Base-by-base conservation (phyloP, 1,140 invertebrate species). In the Whitmania pigra region DNA sequence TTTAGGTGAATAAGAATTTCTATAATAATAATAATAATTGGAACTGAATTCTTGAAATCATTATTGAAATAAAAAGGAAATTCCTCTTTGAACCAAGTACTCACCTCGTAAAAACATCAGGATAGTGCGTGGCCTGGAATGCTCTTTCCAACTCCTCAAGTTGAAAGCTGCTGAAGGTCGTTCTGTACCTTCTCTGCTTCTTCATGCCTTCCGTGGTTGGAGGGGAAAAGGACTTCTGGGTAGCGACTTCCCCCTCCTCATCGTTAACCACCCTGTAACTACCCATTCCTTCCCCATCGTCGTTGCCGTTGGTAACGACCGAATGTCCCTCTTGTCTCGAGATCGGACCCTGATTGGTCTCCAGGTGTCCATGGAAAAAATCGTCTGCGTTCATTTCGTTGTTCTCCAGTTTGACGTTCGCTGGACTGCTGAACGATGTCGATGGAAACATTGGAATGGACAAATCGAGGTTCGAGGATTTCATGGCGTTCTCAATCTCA, bases 91-190 rank as follows among this genome's bases (percentile, higher is more conserved):
- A 36, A 2, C 2, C 31, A 36, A 5, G 29, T 31, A 36, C 31
- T 68, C 53, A 73, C 72, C 72, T 53, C 22, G 72, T 70, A 36
- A 55, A 73, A 66, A 98, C 92, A 83, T 99, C 95, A 0, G 95
- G 95, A 84, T 98, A 98, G 85, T 97, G 94, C 66, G 94, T 94
- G 80, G 96, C 93, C 84, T 97, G 96, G 86, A 99, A 98, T 2
- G 94, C 93, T 82, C 94, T 94, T 85, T 98, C 95, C 82, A 99
- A 85, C 85, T 97, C 94, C 84, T 97, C 94, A 84, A 96, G 86
- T 85, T 97, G 94, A 84, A 93, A 93, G 80, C 90, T 93, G 72
- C 93, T 95, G 87, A 97, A 97, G 82, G 97, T 97, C 77, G 94
- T 97, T 84, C 94, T 89, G 85, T 29, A 76, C 73, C 68, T 25